phyloP scores from a whole-genome alignment of 2,797 vertebrate species.

The Cuculus canorus region DNA sequence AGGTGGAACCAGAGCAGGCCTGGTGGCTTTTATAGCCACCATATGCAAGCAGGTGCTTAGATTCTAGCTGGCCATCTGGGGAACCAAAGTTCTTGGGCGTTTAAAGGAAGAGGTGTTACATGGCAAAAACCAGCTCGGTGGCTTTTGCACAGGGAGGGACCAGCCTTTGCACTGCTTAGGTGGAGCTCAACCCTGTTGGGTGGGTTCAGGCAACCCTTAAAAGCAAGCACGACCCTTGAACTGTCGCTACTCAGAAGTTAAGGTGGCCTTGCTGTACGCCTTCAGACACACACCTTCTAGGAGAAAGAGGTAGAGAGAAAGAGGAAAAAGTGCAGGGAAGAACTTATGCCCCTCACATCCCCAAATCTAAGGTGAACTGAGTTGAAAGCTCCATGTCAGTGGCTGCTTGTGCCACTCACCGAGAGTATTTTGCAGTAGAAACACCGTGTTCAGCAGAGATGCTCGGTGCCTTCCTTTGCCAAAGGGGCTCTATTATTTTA shows the following conservation, averaged over 20 bases:
- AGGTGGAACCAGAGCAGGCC: neutral
- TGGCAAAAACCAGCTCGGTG: neutral
- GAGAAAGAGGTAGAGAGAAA: no score
- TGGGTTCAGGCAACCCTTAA: neutral
- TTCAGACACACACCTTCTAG: neutral
- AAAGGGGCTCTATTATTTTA: neutral
- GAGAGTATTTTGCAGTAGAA: neutral
- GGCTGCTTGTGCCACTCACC: rapidly evolving
- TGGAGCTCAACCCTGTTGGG: neutral
- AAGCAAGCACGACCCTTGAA: neutral
- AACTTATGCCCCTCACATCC: neutral
- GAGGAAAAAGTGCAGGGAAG: neutral
- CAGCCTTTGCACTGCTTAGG: rapidly evolving
- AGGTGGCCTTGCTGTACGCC: neutral
- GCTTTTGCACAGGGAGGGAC: neutral
- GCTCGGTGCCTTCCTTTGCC: neutral
- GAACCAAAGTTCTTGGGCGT: neutral
- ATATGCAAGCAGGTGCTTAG: neutral
- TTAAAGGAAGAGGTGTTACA: neutral
- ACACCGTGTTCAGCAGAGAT: rapidly evolving
- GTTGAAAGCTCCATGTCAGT: neutral
- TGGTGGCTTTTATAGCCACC: neutral
- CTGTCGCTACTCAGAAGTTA: no score
- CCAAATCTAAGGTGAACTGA: neutral
- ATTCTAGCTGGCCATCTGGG: neutral